These are phyloP conservation scores for Tetranychus piercei DNA, from an alignment of 2,888 invertebrate genomes.

Conservation along the genomic window DNA sequence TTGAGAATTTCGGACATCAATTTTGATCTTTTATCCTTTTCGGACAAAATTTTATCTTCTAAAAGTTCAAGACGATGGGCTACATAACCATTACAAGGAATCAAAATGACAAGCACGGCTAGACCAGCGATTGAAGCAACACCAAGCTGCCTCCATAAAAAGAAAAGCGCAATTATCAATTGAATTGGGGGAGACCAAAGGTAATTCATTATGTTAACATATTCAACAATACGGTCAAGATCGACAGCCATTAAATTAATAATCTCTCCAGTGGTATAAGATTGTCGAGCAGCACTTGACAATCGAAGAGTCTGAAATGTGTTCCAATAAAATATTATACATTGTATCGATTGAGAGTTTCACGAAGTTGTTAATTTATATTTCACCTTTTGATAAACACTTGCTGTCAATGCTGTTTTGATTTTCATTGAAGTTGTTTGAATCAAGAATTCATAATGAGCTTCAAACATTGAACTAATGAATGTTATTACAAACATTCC, in stretches of 20 bases:
- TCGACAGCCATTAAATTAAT: conserved; percentile 40
- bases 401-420: neutral
- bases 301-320: no score
- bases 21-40: conserved; percentile 78
- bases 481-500: neutral
- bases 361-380: no score
- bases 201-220: conserved; percentile 31
- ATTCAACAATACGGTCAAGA: conserved; percentile 33
- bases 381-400: neutral
- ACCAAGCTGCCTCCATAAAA: conserved; percentile 28
- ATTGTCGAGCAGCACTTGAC: conserved; percentile 31
- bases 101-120: conserved; percentile 36
- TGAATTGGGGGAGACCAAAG: conserved; percentile 33
- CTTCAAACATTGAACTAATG: neutral
- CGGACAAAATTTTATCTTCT: conserved; percentile 52
- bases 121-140: conserved; percentile 36
- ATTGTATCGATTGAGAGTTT: no score
- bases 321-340: no score
- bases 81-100: conserved; percentile 32
- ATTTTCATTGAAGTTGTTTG: neutral
- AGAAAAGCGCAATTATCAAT: conserved; percentile 27
- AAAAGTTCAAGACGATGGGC: conserved; percentile 36
- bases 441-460: neutral
- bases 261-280: conserved; percentile 38
- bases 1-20: conserved; percentile 80